Evolutionary conservation across 2,113 vertebrate genomes (phyloP), one percentile per base, ranked within the genome.

Genomic region (Oryzias woworae): DNA sequence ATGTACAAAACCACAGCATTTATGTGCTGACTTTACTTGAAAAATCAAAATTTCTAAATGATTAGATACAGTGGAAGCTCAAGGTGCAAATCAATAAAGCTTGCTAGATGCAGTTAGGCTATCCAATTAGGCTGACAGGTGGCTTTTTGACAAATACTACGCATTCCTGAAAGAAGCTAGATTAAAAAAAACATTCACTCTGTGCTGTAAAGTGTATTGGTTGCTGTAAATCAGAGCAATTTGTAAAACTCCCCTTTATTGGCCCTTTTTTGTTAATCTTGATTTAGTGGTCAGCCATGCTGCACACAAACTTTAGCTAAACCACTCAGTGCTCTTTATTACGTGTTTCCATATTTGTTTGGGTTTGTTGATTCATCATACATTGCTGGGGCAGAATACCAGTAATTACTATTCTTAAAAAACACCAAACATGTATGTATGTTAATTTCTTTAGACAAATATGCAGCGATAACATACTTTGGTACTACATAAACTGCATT

Each of bases 1-100:
- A 46, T 58, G 31, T 45, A 61, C 48, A 57, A 28, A 69, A 58
- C 49, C 18, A 49, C 36, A 56, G 46, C 23, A 31, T 51, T 22
- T n/a, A 75, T 47, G 73, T 41, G 63, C 52, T 65, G 44, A 42
- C 31, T 69, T 72, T 18, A 64, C 58, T 57, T 58, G 50, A 50
- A 26, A 69, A 75, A 90, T 88, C 77, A 62, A 46, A 85, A 87
- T 83, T 85, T 85, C 58, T 75, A 83, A 89, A 85, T 84, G 69
- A 85, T 84, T 73, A 67, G 68, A 47, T 79, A 65, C 53, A 77
- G 70, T 76, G 45, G 42, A 82, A 66, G 73, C 83, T 82, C 8
- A 41, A 69, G 76, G 77, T 70, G 51, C 20, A 24, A 78, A 87
- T 90, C 83, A 71, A 88, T 91, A 85, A 78, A 50, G 62, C 69